Evolutionary conservation across 2,797 vertebrate species (phyloP).

Genomic region (Sarcophilus harrisii): DNA sequence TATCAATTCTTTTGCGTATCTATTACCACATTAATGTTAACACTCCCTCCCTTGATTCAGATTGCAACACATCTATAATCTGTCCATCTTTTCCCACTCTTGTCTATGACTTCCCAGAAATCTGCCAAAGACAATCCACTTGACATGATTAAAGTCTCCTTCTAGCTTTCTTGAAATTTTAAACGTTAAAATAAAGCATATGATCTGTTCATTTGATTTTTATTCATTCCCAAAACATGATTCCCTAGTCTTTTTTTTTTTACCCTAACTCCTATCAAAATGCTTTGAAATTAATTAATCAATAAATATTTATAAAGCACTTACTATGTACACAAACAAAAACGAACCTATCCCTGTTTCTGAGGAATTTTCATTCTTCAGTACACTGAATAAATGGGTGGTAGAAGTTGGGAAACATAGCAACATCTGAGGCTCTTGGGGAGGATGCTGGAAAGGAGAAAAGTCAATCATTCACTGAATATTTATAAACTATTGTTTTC

Average conservation of each 20-base stretch:
- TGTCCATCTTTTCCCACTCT: neutral
- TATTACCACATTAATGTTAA: neutral
- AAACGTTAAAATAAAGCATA: neutral
- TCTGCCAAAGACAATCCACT: neutral
- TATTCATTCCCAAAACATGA: neutral
- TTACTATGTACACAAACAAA: neutral
- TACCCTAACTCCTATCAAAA: neutral
- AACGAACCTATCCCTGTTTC: neutral
- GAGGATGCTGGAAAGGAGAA: neutral
- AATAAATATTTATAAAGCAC: neutral
- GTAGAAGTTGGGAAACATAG: neutral
- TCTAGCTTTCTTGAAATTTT: neutral
- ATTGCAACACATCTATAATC: neutral
- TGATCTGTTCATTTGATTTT: neutral
- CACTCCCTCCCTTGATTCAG: neutral
- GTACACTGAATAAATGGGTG: neutral
- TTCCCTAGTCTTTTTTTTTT: neutral
- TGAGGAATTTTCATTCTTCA: neutral
- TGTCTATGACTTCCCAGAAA: neutral
- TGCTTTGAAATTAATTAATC: neutral
- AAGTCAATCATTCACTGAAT: neutral
- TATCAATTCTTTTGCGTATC: neutral
- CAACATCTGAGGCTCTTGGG: neutral
- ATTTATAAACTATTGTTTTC: neutral
- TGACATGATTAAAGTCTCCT: neutral